Evolutionary conservation across 2,113 vertebrate species (phyloP).

Genomic region (Dissostichus mawsoni): DNA sequence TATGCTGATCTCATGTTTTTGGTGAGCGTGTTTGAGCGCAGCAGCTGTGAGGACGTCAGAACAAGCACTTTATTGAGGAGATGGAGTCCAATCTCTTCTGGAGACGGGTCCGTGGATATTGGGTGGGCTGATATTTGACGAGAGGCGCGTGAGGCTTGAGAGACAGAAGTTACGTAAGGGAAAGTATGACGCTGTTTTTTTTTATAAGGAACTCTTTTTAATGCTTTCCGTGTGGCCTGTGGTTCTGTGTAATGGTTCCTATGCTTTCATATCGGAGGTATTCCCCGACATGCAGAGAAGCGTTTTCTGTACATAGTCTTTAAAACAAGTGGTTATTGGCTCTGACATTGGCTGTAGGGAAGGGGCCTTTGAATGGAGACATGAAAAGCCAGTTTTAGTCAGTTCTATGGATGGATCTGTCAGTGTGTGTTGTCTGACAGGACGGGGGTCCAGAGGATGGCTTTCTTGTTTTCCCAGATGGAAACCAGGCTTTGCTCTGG

Average conservation of each 20-base stretch:
- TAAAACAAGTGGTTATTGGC: conserved; percentile 37
- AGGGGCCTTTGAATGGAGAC: conserved; percentile 34
- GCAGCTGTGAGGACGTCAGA: conserved; percentile 71
- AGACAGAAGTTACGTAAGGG: conserved; percentile 45
- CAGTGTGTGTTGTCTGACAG: conserved; percentile 46
- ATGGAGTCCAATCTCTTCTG: conserved; percentile 49
- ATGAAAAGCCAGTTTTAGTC: conserved; percentile 46
- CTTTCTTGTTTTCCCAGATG: conserved; percentile 70
- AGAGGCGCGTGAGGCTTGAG: not conserved
- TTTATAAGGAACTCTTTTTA: conserved; percentile 45
- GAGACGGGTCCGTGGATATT: conserved; percentile 51
- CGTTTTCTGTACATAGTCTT: conserved; percentile 43
- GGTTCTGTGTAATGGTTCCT: conserved; percentile 32
- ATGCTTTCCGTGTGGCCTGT: conserved; percentile 62
- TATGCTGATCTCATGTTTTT: conserved; percentile 72
- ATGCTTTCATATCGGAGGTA: conserved; percentile 42
- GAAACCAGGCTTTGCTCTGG: conserved; percentile 60
- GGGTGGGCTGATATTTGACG: conserved; percentile 49
- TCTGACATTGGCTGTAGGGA: conserved; percentile 44
- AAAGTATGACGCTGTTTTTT: conserved; percentile 47
- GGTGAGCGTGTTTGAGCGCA: conserved; percentile 54
- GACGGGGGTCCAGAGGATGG: conserved; percentile 38
- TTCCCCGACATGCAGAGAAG: conserved; percentile 8
- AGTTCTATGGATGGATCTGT: conserved; percentile 64
- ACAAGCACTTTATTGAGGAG: conserved; percentile 56